These are phyloP conservation scores for Pangasius larnaudii DNA, from an alignment of 2,797 vertebrate species.

Conservation along the genomic window DNA sequence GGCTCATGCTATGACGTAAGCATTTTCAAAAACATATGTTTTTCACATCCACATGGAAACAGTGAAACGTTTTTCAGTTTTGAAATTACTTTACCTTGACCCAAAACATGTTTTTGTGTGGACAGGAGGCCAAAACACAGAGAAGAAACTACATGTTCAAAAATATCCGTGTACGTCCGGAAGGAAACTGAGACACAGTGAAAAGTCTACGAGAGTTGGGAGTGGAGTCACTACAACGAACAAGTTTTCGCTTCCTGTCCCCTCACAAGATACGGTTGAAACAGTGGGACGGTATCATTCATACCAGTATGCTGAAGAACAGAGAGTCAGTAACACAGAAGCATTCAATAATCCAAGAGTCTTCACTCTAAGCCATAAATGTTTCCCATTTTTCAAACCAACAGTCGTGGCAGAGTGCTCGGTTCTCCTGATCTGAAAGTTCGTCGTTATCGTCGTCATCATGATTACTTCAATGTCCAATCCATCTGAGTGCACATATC, in stretches of 20 bases:
- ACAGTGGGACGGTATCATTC: constrained; percentile 21
- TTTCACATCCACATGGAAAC: neutral
- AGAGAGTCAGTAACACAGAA: constrained; percentile 8
- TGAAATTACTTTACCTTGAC: neutral
- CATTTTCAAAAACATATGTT: neutral
- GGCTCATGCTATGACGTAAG: neutral
- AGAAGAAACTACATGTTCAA: neutral
- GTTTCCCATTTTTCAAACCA: neutral
- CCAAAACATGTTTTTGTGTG: neutral
- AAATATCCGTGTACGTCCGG: neutral
- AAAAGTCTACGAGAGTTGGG: constrained; percentile 1
- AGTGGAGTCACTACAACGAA: neutral
- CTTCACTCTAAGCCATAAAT: neutral
- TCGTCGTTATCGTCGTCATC: neutral
- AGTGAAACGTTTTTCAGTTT: neutral
- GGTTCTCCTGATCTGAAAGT: constrained; percentile 5
- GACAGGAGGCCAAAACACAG: neutral
- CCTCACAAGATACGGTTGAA: neutral
- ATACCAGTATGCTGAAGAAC: neutral
- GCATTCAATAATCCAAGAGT: constrained; percentile 12
- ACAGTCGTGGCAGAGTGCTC: neutral
- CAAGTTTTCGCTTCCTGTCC: neutral
- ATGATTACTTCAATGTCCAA: neutral
- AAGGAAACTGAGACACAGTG: constrained; percentile 19
- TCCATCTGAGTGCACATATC: neutral